phyloP scores from a whole-genome alignment of 2,888 invertebrate species.

The Pyralis farinalis region DNA sequence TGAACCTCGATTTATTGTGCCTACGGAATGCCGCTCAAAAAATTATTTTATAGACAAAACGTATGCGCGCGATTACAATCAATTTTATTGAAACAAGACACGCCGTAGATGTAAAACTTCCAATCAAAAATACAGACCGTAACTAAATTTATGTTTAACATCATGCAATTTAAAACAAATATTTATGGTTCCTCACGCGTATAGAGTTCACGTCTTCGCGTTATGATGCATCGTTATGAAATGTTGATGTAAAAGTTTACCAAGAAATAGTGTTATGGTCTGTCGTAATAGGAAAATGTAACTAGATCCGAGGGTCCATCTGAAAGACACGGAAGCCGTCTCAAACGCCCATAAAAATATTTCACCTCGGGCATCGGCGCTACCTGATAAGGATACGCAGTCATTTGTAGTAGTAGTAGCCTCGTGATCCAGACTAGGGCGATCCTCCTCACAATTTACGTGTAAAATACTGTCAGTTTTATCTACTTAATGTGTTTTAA shows the following conservation, averaged over 20 bases:
- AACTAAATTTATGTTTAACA: slow-evolving; percentile 47
- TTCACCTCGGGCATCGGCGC: slow-evolving; percentile 63
- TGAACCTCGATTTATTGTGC: slow-evolving; percentile 71
- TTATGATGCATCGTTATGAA: slow-evolving; percentile 31
- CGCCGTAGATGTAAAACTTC: slow-evolving; percentile 36
- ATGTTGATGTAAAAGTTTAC: slow-evolving; percentile 44
- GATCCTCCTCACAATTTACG: slow-evolving; percentile 54
- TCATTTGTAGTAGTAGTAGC: slow-evolving; percentile 69
- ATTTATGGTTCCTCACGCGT: slow-evolving; percentile 36
- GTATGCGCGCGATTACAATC: slow-evolving; percentile 57
- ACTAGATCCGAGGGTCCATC: slow-evolving; percentile 50
- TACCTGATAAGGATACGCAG: slow-evolving; percentile 75
- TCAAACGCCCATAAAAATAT: slow-evolving; percentile 70
- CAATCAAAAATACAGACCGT: slow-evolving; percentile 55
- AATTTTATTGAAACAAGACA: slow-evolving; percentile 54
- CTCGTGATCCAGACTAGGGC: slow-evolving; percentile 46
- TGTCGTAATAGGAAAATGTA: slow-evolving; percentile 57
- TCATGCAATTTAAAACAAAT: slow-evolving; percentile 39
- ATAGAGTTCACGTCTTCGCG: slow-evolving; percentile 19
- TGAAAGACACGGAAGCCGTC: slow-evolving; percentile 63
- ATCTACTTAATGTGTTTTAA: slow-evolving; percentile 47
- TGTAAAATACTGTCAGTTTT: slow-evolving; percentile 48
- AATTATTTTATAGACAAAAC: slow-evolving; percentile 60
- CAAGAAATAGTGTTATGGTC: slow-evolving; percentile 39
- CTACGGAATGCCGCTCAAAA: slow-evolving; percentile 58